Evolutionary conservation across 2,888 invertebrate genomes (phyloP).

Genomic region (Stictocephala bisonia): DNA sequence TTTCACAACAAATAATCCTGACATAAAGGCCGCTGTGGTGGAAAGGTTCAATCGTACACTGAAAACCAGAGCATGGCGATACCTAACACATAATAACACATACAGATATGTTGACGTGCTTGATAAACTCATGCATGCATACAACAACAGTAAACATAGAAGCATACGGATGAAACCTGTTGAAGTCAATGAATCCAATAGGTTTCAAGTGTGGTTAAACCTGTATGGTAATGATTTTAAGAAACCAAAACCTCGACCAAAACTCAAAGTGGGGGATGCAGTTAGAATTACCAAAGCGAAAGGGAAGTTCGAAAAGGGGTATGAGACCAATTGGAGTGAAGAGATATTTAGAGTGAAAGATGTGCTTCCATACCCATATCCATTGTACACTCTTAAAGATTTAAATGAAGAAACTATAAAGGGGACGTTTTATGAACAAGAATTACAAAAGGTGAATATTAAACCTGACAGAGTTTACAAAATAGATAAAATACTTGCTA

Average conservation of each 20-base stretch:
- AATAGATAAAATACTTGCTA: slow-evolving; percentile 23
- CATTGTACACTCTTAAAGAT: not conserved
- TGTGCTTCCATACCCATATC: slow-evolving; percentile 44
- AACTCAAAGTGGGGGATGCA: slow-evolving; percentile 43
- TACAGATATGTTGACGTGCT: too few species aligned
- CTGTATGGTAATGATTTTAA: slow-evolving; percentile 2
- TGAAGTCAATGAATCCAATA: too few species aligned
- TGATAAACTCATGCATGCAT: too few species aligned
- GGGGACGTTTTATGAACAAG: not conserved
- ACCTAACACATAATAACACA: too few species aligned
- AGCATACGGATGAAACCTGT: too few species aligned
- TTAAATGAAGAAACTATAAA: not conserved
- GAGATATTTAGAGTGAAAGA: slow-evolving; percentile 57
- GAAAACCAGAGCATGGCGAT: too few species aligned
- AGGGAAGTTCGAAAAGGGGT: slow-evolving; percentile 53
- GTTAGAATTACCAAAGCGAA: slow-evolving; percentile 50
- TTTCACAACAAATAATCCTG: slow-evolving; percentile 57
- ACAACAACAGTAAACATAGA: too few species aligned
- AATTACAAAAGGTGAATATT: not conserved
- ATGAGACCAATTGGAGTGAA: slow-evolving; percentile 54
- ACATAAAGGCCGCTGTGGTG: too few species aligned
- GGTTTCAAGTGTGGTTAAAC: not conserved
- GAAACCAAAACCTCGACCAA: slow-evolving; percentile 17
- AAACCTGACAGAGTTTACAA: not conserved
- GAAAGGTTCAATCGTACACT: too few species aligned